Base-by-base conservation (phyloP, 1,140 invertebrate species). In the Drosophila sucinea region DNA sequence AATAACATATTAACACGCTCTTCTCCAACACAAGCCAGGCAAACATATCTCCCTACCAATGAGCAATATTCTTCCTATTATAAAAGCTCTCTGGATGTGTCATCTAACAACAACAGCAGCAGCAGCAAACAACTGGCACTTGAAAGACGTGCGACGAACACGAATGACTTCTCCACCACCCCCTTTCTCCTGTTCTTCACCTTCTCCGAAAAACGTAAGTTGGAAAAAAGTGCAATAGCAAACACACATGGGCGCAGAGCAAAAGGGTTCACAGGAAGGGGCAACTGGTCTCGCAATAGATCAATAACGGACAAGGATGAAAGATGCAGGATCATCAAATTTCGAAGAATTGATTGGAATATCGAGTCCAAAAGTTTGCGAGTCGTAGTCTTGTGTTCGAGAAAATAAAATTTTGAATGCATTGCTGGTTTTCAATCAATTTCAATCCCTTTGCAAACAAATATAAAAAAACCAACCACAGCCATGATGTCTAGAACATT, bases 1-100 rank as follows among this genome's bases (percentile, higher is more conserved):
- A 89, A 87, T 87, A 81, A 77, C 70, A 66, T 80, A 87, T 87
- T 89, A 89, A 68, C 84, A 87, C 83, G 83, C 75, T 82, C 44
- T 51, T 17, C 44, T 51, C 44, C 44, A 27, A 23, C 23, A 25
- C 23, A 51, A 27, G 44, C 8, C 56, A 51, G 57, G 78, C 65
- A 67, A 73, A 70, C 56, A 33, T 41, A 33, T n/a, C 67, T 62
- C 55, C 38, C 44, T 67, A 25, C 61, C 60, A 47, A 55, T 35
- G 54, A 32, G 51, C 65, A 60, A 66, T 70, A 51, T 51, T 51
- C 44, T 85, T 73, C 70, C 67, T 72, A 55, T 78, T 67, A 70
- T 63, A 71, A 81, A 85, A 85, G 74, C 73, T 76, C 70, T 61
- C 60, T 73, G 66, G 62, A 89, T 87, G 83, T 87, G 83, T 87